phyloP scores from a whole-genome alignment of 1,140 invertebrate genomes.

The Musca domestica region DNA sequence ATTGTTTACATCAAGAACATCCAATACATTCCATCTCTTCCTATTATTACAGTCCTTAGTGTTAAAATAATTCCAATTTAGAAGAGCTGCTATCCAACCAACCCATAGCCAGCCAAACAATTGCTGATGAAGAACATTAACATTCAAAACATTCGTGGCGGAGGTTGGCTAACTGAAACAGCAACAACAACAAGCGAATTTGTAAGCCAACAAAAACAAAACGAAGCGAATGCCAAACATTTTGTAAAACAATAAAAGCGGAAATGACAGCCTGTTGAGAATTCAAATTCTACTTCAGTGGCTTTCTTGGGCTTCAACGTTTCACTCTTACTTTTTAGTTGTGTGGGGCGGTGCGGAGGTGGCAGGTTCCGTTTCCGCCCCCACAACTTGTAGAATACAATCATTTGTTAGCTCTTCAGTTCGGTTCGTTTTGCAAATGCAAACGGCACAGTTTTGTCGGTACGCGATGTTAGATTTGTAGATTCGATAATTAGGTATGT shows the following conservation, averaged over 20 bases:
- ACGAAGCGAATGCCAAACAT: not conserved
- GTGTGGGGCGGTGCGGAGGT: no score
- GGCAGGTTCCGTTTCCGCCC: no score
- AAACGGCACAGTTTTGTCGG: no score
- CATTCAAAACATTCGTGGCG: slow-evolving; percentile 1
- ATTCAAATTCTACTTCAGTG: slow-evolving; percentile 13
- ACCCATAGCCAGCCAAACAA: not conserved
- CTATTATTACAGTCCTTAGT: not conserved
- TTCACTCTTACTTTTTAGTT: no score
- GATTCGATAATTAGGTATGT: no score
- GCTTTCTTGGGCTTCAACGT: no score
- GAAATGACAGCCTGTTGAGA: slow-evolving; percentile 21
- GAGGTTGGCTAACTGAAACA: no score
- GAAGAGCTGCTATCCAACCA: not conserved
- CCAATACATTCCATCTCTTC: not conserved
- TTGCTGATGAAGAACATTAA: not conserved
- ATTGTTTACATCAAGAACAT: slow-evolving; percentile 13
- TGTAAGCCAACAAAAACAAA: not conserved
- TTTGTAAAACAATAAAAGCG: slow-evolving; percentile 18
- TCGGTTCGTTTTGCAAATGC: no score
- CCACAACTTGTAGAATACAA: no score
- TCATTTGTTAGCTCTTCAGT: no score
- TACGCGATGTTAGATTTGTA: no score
- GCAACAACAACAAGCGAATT: no score
- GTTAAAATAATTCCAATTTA: slow-evolving; percentile 5